phyloP scores from a whole-genome alignment of 2,888 invertebrate species.

The Eupithecia dodoneata region DNA sequence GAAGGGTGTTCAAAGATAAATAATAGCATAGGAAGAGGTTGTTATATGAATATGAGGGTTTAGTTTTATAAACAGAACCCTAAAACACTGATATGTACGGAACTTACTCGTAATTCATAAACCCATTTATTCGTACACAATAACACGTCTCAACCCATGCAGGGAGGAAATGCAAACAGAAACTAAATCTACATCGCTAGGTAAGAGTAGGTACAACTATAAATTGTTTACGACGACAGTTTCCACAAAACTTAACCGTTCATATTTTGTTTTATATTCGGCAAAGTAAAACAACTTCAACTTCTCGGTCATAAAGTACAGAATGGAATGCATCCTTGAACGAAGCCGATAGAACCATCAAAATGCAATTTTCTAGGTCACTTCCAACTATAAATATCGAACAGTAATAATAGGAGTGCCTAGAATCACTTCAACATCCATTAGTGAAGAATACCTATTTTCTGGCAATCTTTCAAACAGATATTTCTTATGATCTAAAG shows the following conservation, averaged over 20 bases:
- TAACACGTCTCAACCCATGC: background rate
- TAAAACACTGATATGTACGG: background rate
- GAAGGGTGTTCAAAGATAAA: too few relatives aligned
- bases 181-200: background rate
- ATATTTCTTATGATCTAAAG: background rate
- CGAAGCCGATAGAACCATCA: background rate
- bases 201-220: background rate
- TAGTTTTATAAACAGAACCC: background rate
- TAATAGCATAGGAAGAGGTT: too few relatives aligned
- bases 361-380: slow-evolving; percentile 14
- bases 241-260: slow-evolving; percentile 7
- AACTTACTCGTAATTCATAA: background rate
- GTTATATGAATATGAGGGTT: too few relatives aligned
- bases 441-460: slow-evolving; percentile 8
- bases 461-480: slow-evolving; percentile 13
- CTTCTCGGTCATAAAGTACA: slow-evolving; percentile 9
- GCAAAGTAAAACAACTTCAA: slow-evolving; percentile 9
- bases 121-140: background rate
- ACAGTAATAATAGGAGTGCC: background rate
- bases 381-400: slow-evolving; percentile 2
- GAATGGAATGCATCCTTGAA: slow-evolving; percentile 5
- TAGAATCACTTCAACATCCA: slow-evolving; percentile 8
- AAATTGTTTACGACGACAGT: slow-evolving; percentile 8
- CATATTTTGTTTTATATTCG: slow-evolving; percentile 2
- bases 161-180: background rate